Evolutionary conservation across 1,140 invertebrate genomes (phyloP), one percentile per base, ranked within the genome.

Genomic region (Cherax destructor): DNA sequence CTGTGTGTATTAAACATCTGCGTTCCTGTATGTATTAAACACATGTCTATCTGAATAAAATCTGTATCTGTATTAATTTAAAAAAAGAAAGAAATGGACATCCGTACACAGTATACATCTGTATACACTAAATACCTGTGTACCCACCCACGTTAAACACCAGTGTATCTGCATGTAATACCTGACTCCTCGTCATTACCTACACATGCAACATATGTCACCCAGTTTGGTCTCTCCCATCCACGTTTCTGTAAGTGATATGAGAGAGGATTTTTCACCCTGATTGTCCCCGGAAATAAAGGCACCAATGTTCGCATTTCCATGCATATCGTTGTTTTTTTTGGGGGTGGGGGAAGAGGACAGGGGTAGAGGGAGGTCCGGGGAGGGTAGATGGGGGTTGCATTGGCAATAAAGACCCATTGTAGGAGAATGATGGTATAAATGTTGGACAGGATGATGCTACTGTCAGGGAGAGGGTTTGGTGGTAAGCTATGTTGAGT

Each of bases 271-370:
- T 81, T 72, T 88, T 81, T 74, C 79, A 88, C 59, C 77, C 61
- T 88, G 79, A 81, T 81, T 88, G 79, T 88, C 59, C 79, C 59
- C 21, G 79, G 61, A 72, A 81, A 88, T 88, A 88, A 81, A 88
- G 59, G 65, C 65, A 81, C 21, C 59, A 18, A 81, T 88, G 65
- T 74, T 72, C 79, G 81, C 65, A 88, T 88, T 81, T 88, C 77
- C 79, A 88, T 88, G 79, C 74, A 87, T 87, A 87, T 78, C 85
- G 76, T 30, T 77, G 61, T 74, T 74, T 86, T 74, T 76, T 50
- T 16, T 49, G 41, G n/a, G 49, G 50, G 85, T 49, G 69, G n/a
- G 69, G 9, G 5, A n/a, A n/a, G 7, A 11, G 24, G 11, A 2
- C 0, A 1, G n/a, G 69, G 24, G 65, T 5, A n/a, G 24, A 24